Evolutionary conservation across 2,888 invertebrate genomes (phyloP), one percentile per base, ranked within the genome.

Genomic region (Drosophila monieri): DNA sequence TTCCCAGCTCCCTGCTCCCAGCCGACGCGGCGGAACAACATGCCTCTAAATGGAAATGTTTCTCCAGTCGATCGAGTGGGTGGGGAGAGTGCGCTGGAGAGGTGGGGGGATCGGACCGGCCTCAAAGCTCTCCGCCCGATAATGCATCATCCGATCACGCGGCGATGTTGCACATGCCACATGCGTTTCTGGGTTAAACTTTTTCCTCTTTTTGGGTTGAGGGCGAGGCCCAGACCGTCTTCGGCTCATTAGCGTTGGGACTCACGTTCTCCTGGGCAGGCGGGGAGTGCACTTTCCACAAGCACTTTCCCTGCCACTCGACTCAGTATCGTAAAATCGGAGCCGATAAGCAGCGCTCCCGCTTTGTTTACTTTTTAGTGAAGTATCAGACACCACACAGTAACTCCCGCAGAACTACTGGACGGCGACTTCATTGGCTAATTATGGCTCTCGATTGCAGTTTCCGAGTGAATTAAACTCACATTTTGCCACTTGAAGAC

Each of bases 21-120:
- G n/a, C n/a, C n/a, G n/a, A n/a, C n/a, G n/a, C n/a, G n/a, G n/a
- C n/a, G n/a, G n/a, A n/a, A 57, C 52, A 54, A 53, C 57, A 64
- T 64, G 57, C 71, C 77, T 76, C 68, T 62, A 69, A 67, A 79
- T 81, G 76, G 85, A 57, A 71, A 64, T 71, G 68, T 65, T 69
- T 58, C 65, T 47, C 48, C 39, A 58, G 37, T 47, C 39, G 23
- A 49, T 15, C 37, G 25, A n/a, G n/a, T n/a, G 14, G 44, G 49
- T 27, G 44, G 27, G 47, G 41, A 12, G 32, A 14, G 23, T 4
- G 46, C 21, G 41, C 14, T 21, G 15, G 60, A 10, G 25, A 14
- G 39, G 66, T 23, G 21, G 48, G 18, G 18, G 51, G 14, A 35
- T 59, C 47, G 43, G 59, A 52, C 58, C 67, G 58, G 58, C 58